phyloP scores from a whole-genome alignment of 2,888 invertebrate genomes.

The Drosophila eohydei region DNA sequence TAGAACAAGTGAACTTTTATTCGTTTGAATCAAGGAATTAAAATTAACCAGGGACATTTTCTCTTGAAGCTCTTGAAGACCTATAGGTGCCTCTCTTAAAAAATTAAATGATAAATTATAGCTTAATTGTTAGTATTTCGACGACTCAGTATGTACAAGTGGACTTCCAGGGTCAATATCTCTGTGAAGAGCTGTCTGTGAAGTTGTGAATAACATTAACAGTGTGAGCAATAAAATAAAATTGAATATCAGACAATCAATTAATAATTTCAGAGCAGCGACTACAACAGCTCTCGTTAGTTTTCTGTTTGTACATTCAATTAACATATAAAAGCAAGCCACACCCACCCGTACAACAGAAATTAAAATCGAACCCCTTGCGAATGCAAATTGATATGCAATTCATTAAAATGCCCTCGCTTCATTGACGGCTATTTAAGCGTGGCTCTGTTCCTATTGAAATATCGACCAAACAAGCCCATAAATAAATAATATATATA shows the following conservation, averaged over 20 bases:
- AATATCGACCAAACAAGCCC: conserved; percentile 30
- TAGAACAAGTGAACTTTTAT: too few relatives aligned
- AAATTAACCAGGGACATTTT: background rate
- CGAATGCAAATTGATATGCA: conserved; percentile 64
- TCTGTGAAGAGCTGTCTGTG: background rate
- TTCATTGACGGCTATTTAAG: conserved; percentile 68
- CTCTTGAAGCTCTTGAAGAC: background rate
- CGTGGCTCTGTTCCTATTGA: conserved; percentile 29
- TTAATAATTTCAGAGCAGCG: conserved; percentile 46
- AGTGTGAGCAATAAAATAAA: conserved; percentile 14
- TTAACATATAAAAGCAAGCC: conserved; percentile 38
- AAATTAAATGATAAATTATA: background rate
- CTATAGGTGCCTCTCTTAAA: background rate
- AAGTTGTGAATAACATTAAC: conserved; percentile 6
- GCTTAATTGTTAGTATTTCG: background rate
- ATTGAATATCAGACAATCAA: conserved; percentile 33
- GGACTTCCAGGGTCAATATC: background rate
- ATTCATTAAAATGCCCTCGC: conserved; percentile 73
- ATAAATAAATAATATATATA: conserved; percentile 44
- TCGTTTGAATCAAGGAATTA: background rate
- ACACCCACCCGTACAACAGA: conserved; percentile 6
- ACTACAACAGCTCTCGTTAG: conserved; percentile 1
- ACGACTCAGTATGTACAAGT: background rate
- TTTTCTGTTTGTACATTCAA: conserved; percentile 48
- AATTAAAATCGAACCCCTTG: conserved; percentile 56